A percentile compares a stretch with the other conserved stretches of the same genome.
phyloP scores from a whole-genome alignment of 2,888 invertebrate genomes.

The Temnothorax unifasciatus region DNA sequence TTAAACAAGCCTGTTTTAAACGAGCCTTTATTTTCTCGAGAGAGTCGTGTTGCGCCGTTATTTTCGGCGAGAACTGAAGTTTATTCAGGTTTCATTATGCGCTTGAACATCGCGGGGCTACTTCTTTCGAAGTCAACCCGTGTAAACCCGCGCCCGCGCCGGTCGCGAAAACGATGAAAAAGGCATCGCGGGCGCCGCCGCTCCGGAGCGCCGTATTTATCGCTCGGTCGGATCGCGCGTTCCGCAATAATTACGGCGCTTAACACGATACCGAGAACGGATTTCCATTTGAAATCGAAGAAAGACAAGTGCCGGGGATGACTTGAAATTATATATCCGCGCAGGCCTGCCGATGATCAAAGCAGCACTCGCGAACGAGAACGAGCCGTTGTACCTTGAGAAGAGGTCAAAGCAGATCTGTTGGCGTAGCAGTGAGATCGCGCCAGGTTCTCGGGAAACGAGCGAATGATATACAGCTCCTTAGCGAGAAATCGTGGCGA shows the following conservation, averaged over 20 bases:
- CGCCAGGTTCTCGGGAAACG: conserved; percentile 62
- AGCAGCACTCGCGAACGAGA: conserved; percentile 54
- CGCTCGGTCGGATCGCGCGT: conserved; percentile 13
- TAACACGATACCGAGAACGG: conserved; percentile 61
- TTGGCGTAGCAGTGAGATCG: conserved; percentile 57
- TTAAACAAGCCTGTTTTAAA: conserved; percentile 41
- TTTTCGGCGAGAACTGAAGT: conserved; percentile 50
- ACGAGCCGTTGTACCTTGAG: conserved; percentile 29
- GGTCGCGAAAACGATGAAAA: conserved; percentile 38
- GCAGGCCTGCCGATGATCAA: conserved; percentile 32
- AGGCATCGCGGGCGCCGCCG: conserved; percentile 1
- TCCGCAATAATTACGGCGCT: conserved; percentile 60
- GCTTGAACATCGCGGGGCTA: conserved; percentile 28
- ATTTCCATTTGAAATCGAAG: conserved; percentile 63
- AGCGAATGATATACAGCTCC: conserved; percentile 67
- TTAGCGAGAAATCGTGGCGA: conserved; percentile 65
- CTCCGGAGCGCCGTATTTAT: conserved; percentile 34
- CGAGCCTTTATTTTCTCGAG: neutral
- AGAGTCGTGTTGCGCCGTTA: conserved; percentile 45
- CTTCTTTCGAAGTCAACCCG: conserved; percentile 37
- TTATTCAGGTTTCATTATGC: conserved; percentile 65
- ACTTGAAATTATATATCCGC: conserved; percentile 63
- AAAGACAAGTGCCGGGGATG: conserved; percentile 39
- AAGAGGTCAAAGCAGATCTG: conserved; percentile 66
- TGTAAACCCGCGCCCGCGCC: conserved; percentile 37